phyloP scores from a whole-genome alignment of 2,113 vertebrate species.

The Leucopternis melanops region DNA sequence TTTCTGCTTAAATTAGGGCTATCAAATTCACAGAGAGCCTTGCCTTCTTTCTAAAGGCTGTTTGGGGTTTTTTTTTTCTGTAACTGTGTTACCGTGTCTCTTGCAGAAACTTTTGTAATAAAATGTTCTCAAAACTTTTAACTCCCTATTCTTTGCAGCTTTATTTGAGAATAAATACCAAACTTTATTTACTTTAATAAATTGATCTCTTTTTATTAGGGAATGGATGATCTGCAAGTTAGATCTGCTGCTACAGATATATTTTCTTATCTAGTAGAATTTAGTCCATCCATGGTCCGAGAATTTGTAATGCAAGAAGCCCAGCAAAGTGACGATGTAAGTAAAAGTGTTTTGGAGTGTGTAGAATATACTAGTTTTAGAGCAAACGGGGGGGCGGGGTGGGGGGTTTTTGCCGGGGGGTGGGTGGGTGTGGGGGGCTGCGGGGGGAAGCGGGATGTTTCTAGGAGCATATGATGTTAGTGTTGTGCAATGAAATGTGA shows the following conservation, averaged over 20 bases:
- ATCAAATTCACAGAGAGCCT: not conserved
- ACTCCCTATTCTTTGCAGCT: not conserved
- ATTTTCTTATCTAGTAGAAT: conserved; percentile 99
- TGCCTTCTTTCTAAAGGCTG: not conserved
- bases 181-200: not conserved
- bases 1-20: not conserved
- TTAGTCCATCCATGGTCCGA: conserved; percentile 98
- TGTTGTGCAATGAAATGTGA: no score
- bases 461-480: no score
- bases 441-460: no score
- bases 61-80: not conserved
- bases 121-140: not conserved
- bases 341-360: conserved; percentile 20
- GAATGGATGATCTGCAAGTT: conserved; percentile 97
- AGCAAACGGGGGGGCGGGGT: not conserved
- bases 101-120: not conserved
- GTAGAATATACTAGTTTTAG: not conserved
- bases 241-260: conserved; percentile 97
- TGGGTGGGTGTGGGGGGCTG: no score
- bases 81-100: not conserved
- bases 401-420: no score
- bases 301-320: conserved; percentile 99
- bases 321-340: conserved; percentile 96
- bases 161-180: not conserved
- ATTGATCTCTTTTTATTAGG: conserved; percentile 66